Base-by-base conservation (phyloP, 2,888 invertebrate genomes). In the Leptopilina drosophilae region DNA sequence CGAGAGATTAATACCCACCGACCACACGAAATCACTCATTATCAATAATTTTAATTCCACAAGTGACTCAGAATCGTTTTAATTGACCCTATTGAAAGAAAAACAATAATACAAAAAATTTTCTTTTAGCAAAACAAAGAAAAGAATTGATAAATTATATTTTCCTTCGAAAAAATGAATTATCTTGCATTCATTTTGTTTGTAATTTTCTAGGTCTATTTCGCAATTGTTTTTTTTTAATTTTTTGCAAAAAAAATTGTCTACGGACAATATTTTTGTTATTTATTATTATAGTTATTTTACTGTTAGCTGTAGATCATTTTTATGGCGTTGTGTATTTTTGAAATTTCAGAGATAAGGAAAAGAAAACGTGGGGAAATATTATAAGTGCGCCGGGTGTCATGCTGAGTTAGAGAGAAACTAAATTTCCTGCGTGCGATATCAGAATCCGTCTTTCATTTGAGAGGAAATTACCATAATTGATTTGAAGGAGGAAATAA, bases 1-100 rank as follows among this genome's bases (percentile, higher is more conserved):
- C 46, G 49, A 62, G 15, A 15, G 76, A 20, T 76, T 62, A 75
- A 49, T 46, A 46, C 5, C 3, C 62, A 59, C 59, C 59, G 66
- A 82, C 66, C 78, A 80, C 67, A 77, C 80, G 69, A 64, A 49
- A 49, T 11, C 49, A 49, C 75, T 33, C 33, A 77, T 62, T 67
- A 64, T 76, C 53, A 12, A 20, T 20, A 20, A 77, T 77, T 66
- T 77, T 64, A 77, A 73, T 77, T 49, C 69, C 64, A 78, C 40
- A 14, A 42, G 20, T 26, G 62, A 64, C 64, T 46, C 42, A 62
- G 64, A 40, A 64, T 64, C 6, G 8, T 15, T 64, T 46, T 40
- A 46, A 76, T 46, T 20, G 26, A 46, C 46, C 1, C 33, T 33
- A 33, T 49, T 53, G 77, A 78, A 75, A 53, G 67, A 76, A 49